These are phyloP conservation scores for Helogale parvula DNA, from an alignment of 2,113 vertebrate genomes.

Conservation along the genomic window DNA sequence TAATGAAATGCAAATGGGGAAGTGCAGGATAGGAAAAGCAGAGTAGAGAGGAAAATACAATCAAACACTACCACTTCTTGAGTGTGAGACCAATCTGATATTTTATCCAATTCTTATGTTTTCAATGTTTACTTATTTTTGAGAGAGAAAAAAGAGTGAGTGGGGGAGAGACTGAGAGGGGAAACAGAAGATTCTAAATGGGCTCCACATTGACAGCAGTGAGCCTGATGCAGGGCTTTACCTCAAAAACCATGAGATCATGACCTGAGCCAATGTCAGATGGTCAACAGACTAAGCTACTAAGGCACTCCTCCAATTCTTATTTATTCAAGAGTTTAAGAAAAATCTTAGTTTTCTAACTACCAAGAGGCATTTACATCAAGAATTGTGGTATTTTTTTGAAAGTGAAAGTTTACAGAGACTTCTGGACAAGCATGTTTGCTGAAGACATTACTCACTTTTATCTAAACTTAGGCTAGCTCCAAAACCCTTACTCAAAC, in stretches of 20 bases:
- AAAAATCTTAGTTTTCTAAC: background rate
- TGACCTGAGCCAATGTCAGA: no score
- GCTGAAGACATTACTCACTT: background rate
- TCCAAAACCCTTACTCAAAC: background rate
- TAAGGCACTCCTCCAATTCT: background rate
- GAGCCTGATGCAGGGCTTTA: no score
- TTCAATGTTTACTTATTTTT: background rate
- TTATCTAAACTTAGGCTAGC: background rate
- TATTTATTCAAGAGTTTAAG: conserved; percentile 2
- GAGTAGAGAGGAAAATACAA: background rate
- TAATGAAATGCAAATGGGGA: background rate
- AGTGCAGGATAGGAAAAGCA: background rate
- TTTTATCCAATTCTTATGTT: background rate
- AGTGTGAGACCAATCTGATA: background rate
- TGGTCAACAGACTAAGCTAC: no score
- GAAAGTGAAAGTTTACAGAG: background rate
- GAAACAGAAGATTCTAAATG: no score
- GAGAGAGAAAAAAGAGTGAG: no score
- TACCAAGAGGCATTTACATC: background rate
- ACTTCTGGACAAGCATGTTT: background rate
- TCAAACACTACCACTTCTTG: background rate
- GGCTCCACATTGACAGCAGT: no score
- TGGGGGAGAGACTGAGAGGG: no score
- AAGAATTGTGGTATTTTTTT: background rate
- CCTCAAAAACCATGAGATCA: no score